A percentile compares a stretch with the other conserved stretches of the same genome.
These are phyloP conservation scores for Tipula vernalis DNA, from an alignment of 2,888 invertebrate genomes.

Conservation along the genomic window DNA sequence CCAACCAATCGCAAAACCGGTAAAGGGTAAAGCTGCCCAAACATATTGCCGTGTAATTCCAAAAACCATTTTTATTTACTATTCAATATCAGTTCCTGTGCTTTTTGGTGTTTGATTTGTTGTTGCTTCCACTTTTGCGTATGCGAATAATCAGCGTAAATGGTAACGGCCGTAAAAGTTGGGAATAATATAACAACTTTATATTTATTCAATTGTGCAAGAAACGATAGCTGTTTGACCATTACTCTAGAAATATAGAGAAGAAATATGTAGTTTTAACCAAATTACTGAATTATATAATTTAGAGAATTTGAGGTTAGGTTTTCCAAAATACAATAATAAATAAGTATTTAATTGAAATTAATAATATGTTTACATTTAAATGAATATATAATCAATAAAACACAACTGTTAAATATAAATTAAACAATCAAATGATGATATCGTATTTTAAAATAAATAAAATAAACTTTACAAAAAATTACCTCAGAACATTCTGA, in stretches of 20 bases:
- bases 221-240: constrained; percentile 22
- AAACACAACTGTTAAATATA: background rate
- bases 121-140: constrained; percentile 60
- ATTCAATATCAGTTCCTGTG: background rate
- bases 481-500: background rate
- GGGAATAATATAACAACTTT: constrained; percentile 56
- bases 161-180: constrained; percentile 40
- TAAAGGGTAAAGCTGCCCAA: constrained; percentile 40
- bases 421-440: background rate
- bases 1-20: constrained; percentile 47
- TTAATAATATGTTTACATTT: background rate
- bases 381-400: background rate
- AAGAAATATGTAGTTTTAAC: background rate
- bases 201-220: constrained; percentile 45
- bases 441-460: background rate
- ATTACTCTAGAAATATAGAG: background rate
- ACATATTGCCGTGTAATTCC: constrained; percentile 43
- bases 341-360: background rate
- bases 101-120: constrained; percentile 17
- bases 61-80: constrained; percentile 38
- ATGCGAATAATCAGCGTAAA: constrained; percentile 59
- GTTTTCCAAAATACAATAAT: background rate
- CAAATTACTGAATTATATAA: background rate
- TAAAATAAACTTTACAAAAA: background rate
- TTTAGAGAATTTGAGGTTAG: background rate